A percentile compares a stretch with the other conserved stretches of the same genome.
phyloP scores from a whole-genome alignment of 1,140 invertebrate genomes.

The Bombus polaris region DNA sequence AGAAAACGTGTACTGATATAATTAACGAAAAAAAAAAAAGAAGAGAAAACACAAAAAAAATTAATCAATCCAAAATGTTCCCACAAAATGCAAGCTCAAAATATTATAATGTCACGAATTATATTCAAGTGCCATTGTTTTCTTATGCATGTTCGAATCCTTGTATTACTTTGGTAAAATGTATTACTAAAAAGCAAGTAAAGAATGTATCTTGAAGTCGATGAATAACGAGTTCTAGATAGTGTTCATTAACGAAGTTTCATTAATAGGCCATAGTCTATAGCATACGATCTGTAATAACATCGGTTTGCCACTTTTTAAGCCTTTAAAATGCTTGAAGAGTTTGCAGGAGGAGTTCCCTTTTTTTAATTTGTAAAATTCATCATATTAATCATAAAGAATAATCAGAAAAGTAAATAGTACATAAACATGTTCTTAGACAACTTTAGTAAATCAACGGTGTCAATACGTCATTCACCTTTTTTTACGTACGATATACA shows the following conservation, averaged over 20 bases:
- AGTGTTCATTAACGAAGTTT: constrained; percentile 29
- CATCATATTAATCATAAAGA: too few species aligned
- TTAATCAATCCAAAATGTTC: constrained; percentile 35
- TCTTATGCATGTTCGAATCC: constrained; percentile 57
- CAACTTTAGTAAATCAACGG: neutral
- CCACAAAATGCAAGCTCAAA: constrained; percentile 60
- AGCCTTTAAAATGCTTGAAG: neutral
- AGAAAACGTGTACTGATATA: constrained; percentile 29
- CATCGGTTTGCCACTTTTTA: constrained; percentile 17
- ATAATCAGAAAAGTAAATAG: neutral
- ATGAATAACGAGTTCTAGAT: constrained; percentile 21
- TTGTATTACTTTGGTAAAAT: constrained; percentile 63
- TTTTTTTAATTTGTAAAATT: neutral
- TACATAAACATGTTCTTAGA: neutral
- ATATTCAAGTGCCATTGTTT: constrained; percentile 66
- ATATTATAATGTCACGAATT: constrained; percentile 62
- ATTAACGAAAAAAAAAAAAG: constrained; percentile 30
- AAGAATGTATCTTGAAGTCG: constrained; percentile 35
- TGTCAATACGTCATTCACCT: neutral
- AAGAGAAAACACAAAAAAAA: constrained; percentile 39
- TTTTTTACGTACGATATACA: neutral
- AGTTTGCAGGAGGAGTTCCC: neutral
- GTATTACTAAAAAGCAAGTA: constrained; percentile 20
- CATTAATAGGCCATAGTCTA: constrained; percentile 1
- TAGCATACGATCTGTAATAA: constrained; percentile 6